Base-by-base conservation (phyloP, 2,113 vertebrate species). In the Toxotes chatareus region DNA sequence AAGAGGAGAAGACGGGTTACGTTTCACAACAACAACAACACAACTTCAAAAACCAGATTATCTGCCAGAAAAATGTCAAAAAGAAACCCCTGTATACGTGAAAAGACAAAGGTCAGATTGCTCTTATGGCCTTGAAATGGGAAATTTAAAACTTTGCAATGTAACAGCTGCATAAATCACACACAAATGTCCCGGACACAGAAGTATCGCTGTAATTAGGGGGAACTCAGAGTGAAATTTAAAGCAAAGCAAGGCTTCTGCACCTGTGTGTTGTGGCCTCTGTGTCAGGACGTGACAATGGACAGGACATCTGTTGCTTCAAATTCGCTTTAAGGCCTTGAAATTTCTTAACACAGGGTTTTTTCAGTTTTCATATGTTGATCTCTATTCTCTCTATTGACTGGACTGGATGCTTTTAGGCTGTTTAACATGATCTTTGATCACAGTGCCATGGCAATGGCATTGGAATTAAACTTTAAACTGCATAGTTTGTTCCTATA, bases 141-240 rank as follows among this genome's bases (percentile, higher is more conserved):
- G 67, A 74, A 73, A 82, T 82, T 3, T 51, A 72, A 84, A 40
- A 23, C 19, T 76, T 71, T 66, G 68, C 71, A 59, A n/a, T n/a
- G n/a, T n/a, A n/a, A n/a, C n/a, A n/a, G n/a, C n/a, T n/a, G n/a
- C n/a, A n/a, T 59, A 69, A 80, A 83, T 77, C 12, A 51, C 74
- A 83, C 62, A 46, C 21, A 47, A 17, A 4, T 69, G 55, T 47
- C 5, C 78, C 47, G 7, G 32, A 42, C 16, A 55, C 12, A 21
- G 21, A 66, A 19, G 36, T 1, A 10, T 62, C 21, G 3, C 7
- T 59, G 10, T 31, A 10, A 75, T 63, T 31, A 27, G 7, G 27
- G 12, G 7, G 5, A 12, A 32, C 13, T 66, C 32, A 27, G 13
- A 7, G 16, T 3, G 4, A 7, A 59, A 60, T 69, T 27, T 62